A percentile compares a stretch with the other conserved stretches of the same genome.
These are phyloP conservation scores for Hyposoter didymator DNA, from an alignment of 2,888 invertebrate species.

Conservation along the genomic window DNA sequence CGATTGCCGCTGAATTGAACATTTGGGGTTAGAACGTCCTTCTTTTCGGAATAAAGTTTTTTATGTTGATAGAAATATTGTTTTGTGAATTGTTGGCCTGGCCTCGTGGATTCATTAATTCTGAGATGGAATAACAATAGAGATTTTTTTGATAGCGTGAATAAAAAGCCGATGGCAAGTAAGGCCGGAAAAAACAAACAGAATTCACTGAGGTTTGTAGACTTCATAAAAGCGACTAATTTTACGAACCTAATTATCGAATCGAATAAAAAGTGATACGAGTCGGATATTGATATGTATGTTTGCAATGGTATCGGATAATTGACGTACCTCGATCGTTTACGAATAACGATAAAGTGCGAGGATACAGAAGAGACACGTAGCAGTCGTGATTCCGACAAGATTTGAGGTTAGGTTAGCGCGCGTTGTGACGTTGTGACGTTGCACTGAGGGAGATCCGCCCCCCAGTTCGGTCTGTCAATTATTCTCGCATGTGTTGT, in stretches of 20 bases:
- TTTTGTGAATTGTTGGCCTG: background rate
- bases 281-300: background rate
- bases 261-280: background rate
- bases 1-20: background rate
- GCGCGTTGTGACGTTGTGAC: conserved; percentile 13
- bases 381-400: background rate
- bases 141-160: background rate
- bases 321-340: conserved; percentile 13
- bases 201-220: background rate
- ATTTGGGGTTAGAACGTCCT: background rate
- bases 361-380: background rate
- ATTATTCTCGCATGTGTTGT: background rate
- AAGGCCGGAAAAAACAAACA: background rate
- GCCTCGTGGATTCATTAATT: background rate
- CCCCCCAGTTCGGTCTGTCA: conserved; percentile 9
- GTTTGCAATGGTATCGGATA: background rate
- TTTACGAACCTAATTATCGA: background rate
- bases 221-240: background rate
- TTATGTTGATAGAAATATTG: background rate
- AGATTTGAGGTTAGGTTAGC: conserved; percentile 8
- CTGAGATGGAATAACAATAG: background rate
- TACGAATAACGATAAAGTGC: conserved; percentile 1
- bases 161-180: background rate
- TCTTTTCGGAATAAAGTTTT: background rate
- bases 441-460: background rate